Base-by-base conservation (phyloP, 2,888 invertebrate species). In the Dromius quadrimaculatus region DNA sequence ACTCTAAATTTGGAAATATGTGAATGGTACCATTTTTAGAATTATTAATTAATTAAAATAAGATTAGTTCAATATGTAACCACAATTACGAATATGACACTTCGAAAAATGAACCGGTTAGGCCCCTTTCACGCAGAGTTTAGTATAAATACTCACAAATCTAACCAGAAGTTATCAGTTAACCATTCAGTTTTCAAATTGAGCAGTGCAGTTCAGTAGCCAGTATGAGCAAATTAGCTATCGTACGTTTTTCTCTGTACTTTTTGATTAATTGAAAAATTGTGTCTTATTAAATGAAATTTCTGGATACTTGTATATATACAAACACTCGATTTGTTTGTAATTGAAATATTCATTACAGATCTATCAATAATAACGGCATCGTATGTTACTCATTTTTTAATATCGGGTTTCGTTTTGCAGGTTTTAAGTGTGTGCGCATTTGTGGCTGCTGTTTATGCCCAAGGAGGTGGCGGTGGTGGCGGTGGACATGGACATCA, bases 391-490 rank as follows among this genome's bases (percentile, higher is more conserved):
- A 36, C 36, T 50, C 9, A 19, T 2, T 50, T 9, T 50, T n/a
- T n/a, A n/a, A n/a, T n/a, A n/a, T n/a, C n/a, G n/a, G n/a, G 20
- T 43, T 61, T 36, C 4, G 23, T 59, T 45, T 28, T 61, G 15
- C 28, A 69, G 69, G n/a, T 69, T 61, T 69, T 69, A 9, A 38
- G 22, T n/a, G 34, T 50, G 9, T 17, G 8, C 19, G 19, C 61
- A 22, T 59, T 59, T 28, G 66, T 61, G 38, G 61, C 62, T 45
- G 71, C 22, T 65, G 64, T 62, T 2, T 20, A 34, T 6, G 68
- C 61, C 20, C 70, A 69, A 32, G 71, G 73, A n/a, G 71, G 68
- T 9, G 43, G 41, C 1, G 71, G 70, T 1, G 71, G 43, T 4
- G 71, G 62, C 17, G 61, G 61, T 23, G 71, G 71, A 1, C n/a